phyloP scores from a whole-genome alignment of 2,113 vertebrate genomes.

The Pachycephala philippinensis region DNA sequence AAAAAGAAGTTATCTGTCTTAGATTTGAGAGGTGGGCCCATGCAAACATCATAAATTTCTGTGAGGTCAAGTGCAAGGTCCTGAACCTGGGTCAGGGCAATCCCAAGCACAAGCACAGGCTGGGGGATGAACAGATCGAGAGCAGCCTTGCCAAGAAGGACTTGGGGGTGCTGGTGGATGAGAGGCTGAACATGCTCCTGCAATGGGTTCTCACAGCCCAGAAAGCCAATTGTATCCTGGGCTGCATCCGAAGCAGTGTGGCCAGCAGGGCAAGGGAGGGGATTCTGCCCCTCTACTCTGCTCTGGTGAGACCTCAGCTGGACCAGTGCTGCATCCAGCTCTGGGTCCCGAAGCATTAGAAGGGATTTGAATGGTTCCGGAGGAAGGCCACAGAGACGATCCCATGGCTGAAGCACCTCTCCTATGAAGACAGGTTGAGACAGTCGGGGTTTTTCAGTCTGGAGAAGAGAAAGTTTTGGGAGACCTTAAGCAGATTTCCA shows the following conservation, averaged over 20 bases:
- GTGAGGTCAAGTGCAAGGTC: not conserved
- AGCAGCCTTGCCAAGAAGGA: not conserved
- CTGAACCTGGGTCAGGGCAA: not conserved
- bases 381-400: not conserved
- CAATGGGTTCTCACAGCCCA: not conserved
- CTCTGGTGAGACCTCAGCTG: too few relatives aligned
- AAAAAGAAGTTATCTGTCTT: not conserved
- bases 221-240: not conserved
- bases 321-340: not conserved
- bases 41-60: not conserved
- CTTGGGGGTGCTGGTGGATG: not conserved
- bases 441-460: not conserved
- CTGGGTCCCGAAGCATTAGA: not conserved
- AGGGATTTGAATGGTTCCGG: not conserved
- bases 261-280: not conserved
- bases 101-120: not conserved
- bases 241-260: not conserved
- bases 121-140: not conserved
- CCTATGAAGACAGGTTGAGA: not conserved
- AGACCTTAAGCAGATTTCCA: not conserved
- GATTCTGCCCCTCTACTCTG: not conserved
- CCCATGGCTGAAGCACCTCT: not conserved
- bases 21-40: not conserved
- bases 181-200: not conserved
- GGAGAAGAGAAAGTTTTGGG: not conserved